These are phyloP conservation scores for Eublepharis macularius DNA, from an alignment of 2,113 vertebrate species.

Conservation along the genomic window DNA sequence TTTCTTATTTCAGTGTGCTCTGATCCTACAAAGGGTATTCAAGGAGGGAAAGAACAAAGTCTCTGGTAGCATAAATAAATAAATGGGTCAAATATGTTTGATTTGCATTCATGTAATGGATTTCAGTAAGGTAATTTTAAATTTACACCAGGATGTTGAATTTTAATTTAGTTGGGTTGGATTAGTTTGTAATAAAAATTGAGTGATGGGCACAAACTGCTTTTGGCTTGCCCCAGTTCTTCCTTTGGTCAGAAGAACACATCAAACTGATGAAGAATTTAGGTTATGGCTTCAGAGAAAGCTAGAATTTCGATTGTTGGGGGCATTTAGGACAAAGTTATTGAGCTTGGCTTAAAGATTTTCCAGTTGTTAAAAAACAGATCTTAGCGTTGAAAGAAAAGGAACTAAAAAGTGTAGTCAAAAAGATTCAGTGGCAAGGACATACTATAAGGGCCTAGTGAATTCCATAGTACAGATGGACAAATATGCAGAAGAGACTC, in stretches of 20 bases:
- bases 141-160: slow-evolving; percentile 7
- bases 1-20: slow-evolving; percentile 24
- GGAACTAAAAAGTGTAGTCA: not conserved
- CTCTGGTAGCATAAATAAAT: slow-evolving; percentile 67
- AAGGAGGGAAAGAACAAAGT: slow-evolving; percentile 27
- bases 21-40: slow-evolving; percentile 50
- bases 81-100: slow-evolving; percentile 36
- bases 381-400: not conserved
- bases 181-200: slow-evolving; percentile 18
- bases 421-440: not conserved
- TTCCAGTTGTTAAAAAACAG: slow-evolving; percentile 6
- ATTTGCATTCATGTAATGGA: slow-evolving; percentile 8
- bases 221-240: not conserved
- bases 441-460: not conserved
- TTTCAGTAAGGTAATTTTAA: slow-evolving; percentile 33
- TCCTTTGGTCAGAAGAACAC: not conserved
- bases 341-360: slow-evolving; percentile 5
- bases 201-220: not conserved
- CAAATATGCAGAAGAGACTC: not conserved
- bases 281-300: not conserved
- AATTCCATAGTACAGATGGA: not conserved
- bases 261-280: slow-evolving; percentile 10
- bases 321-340: slow-evolving; percentile 10
- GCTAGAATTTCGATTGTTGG: slow-evolving; percentile 4
- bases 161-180: slow-evolving; percentile 3